Percentiles rank a stretch among this genome's conserved stretches.
These are phyloP conservation scores for Saguinus imperator DNA, from an alignment of 2,113 vertebrate species.

Conservation along the genomic window DNA sequence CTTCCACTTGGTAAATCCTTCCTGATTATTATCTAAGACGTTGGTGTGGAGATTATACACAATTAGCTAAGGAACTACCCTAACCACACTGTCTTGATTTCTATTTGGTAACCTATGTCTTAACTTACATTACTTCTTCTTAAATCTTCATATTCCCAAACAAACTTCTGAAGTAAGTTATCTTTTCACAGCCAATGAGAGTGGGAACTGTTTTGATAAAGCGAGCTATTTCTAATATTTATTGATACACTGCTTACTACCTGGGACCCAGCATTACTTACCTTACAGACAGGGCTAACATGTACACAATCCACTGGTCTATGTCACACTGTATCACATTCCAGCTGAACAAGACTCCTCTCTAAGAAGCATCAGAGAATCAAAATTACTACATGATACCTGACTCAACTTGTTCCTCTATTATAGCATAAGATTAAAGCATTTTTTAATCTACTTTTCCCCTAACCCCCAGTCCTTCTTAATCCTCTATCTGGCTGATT, in stretches of 20 bases:
- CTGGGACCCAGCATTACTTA: background rate
- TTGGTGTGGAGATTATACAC: background rate
- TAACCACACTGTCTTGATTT: background rate
- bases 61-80: background rate
- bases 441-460: constrained; percentile 76
- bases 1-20: background rate
- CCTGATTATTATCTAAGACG: background rate
- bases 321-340: constrained; percentile 67
- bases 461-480: constrained; percentile 53
- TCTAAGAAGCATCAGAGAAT: constrained; percentile 68
- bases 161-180: background rate
- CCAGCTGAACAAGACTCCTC: constrained; percentile 64
- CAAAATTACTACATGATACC: constrained; percentile 74
- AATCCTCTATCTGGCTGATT: constrained; percentile 83
- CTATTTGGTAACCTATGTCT: background rate
- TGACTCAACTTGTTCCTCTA: constrained; percentile 83
- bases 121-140: background rate
- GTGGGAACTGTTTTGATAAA: background rate
- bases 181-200: background rate
- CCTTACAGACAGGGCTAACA: constrained; percentile 21
- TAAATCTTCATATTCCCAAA: background rate
- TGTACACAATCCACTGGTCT: constrained; percentile 41
- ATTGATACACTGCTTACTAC: background rate
- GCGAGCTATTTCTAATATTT: background rate
- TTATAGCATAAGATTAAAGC: constrained; percentile 85